Evolutionary conservation across 2,888 invertebrate genomes (phyloP).

Genomic region (Acleris emargana): DNA sequence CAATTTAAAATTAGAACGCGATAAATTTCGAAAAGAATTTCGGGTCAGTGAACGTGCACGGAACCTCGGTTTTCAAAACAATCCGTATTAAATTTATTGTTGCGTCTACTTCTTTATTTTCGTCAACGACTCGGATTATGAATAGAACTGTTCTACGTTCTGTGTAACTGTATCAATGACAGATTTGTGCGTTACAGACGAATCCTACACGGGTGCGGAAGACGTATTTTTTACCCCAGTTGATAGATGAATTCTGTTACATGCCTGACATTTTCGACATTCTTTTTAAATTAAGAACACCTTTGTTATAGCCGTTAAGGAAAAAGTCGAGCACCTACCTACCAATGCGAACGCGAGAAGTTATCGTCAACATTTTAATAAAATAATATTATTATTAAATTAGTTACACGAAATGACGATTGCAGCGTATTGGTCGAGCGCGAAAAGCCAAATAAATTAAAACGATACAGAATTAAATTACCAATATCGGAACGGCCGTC

Average conservation of each 20-base stretch:
- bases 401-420: no score
- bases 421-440: conserved; percentile 5
- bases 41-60: conserved; percentile 61
- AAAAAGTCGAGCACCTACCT: no score
- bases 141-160: conserved; percentile 60
- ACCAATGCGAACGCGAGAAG: no score
- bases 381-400: no score
- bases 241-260: conserved; percentile 56
- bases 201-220: conserved; percentile 53
- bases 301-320: conserved; percentile 15
- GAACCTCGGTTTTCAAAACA: conserved; percentile 66
- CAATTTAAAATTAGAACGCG: conserved; percentile 58
- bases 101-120: conserved; percentile 74
- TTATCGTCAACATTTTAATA: no score
- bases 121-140: conserved; percentile 68
- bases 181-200: conserved; percentile 78
- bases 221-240: conserved; percentile 40
- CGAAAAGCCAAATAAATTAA: conserved; percentile 34
- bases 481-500: conserved; percentile 53
- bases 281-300: conserved; percentile 32
- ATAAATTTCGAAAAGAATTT: conserved; percentile 66
- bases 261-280: conserved; percentile 37
- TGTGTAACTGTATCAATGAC: conserved; percentile 64
- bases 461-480: conserved; percentile 58
- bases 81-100: conserved; percentile 72